Evolutionary conservation across 2,113 vertebrate genomes (phyloP), one percentile per base, ranked within the genome.

Genomic region (Empidonax traillii): DNA sequence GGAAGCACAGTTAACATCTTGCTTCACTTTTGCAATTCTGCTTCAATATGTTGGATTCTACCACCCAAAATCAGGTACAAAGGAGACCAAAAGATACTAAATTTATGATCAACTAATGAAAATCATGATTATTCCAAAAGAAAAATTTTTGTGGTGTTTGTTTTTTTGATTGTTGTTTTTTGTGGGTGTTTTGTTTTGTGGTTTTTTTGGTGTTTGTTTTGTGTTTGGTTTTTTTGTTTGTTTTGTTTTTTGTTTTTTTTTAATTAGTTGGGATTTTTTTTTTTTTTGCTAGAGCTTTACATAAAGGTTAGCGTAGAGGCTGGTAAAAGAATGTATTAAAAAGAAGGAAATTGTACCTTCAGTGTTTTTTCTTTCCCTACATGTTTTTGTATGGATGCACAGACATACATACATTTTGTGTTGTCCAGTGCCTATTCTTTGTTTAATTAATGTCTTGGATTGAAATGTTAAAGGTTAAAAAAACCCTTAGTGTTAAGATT

Each of bases 321-420:
- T 49, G 22, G 10, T 65, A 58, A 73, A 68, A 46, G 27, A 76
- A 61, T 52, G 3, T 61, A 3, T 76, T 10, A 63, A 67, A 81
- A 55, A 44, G 51, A 51, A 21, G 12, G 17, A 68, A 31, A 4
- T 73, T 53, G 21, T 61, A 58, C 58, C 63, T 73, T 85, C 30
- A 62, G 8, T 10, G 47, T 43, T 19, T 31, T 62, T 18, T 71
- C 41, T 73, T 2, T 0, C 66, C 71, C 39, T 55, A 9, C 7
- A 0, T 59, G 3, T 51, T 24, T 43, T 7, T 84, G 1, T 44
- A 37, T 3, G 11, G 39, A 15, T 5, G 3, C 6, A 44, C 16
- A 77, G 31, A 56, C 28, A 12, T 18, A 56, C 28, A 12, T 18
- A 3, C 0, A 0, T 43, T 82, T 76, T 71, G 6, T 82, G 27